Evolutionary conservation across 2,888 invertebrate species (phyloP).

Genomic region (Anticlea derivata): DNA sequence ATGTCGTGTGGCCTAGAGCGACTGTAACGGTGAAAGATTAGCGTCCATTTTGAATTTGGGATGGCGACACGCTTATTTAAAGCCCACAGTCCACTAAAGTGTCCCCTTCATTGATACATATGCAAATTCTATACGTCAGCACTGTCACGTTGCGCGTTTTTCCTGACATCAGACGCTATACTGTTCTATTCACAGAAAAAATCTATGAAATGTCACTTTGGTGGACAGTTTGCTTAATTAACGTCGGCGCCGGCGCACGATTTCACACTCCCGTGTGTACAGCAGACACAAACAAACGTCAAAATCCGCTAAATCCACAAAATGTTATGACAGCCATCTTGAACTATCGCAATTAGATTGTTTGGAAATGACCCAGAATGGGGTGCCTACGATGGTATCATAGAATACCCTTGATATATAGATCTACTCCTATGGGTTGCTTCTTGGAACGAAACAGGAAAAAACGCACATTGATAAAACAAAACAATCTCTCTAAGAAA

Average conservation of each 20-base stretch:
- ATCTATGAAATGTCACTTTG: neutral
- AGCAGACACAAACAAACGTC: constrained; percentile 31
- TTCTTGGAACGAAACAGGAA: constrained; percentile 14
- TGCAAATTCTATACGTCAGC: no score
- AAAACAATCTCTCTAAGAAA: no score
- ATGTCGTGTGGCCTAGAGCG: constrained; percentile 61
- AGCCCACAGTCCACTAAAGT: constrained; percentile 9
- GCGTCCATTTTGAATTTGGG: constrained; percentile 39
- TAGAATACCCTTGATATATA: constrained; percentile 22
- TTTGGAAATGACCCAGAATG: constrained; percentile 20
- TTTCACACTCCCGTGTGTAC: constrained; percentile 21
- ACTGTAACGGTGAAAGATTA: constrained; percentile 33
- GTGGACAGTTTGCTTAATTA: neutral
- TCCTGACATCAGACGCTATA: no score
- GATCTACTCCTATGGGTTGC: neutral
- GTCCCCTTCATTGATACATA: neutral
- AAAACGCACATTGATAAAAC: neutral
- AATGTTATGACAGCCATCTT: constrained; percentile 31
- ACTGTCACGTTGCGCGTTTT: no score
- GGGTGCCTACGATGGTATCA: constrained; percentile 3
- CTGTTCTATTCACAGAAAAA: no score
- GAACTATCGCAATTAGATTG: constrained; percentile 17
- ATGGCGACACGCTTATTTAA: constrained; percentile 26
- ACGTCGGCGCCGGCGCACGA: constrained; percentile 19
- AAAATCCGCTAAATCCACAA: constrained; percentile 23